phyloP scores from a whole-genome alignment of 2,888 invertebrate species.

The Petrophora chlorosata region DNA sequence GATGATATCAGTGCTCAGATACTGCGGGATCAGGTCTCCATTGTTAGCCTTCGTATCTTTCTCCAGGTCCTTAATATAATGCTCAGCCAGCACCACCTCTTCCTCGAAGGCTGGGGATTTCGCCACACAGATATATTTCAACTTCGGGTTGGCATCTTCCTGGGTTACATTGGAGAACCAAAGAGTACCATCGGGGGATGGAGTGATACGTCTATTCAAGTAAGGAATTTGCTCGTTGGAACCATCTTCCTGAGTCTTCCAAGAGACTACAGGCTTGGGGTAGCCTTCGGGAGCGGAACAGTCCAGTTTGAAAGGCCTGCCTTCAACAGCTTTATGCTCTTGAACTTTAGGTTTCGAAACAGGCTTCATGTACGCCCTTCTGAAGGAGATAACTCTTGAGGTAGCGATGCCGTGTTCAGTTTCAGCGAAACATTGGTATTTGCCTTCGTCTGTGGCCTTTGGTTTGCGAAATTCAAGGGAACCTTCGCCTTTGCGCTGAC shows the following conservation, averaged over 20 bases:
- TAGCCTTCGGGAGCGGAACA: constrained; percentile 60
- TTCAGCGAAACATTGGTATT: constrained; percentile 62
- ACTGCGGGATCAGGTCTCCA: constrained; percentile 58
- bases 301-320: constrained; percentile 59
- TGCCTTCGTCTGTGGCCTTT: constrained; percentile 54
- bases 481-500: constrained; percentile 53
- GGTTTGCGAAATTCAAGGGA: constrained; percentile 59
- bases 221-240: constrained; percentile 42
- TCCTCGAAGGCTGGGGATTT: constrained; percentile 53
- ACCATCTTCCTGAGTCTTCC: constrained; percentile 56
- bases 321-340: constrained; percentile 58
- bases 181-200: constrained; percentile 60
- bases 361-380: constrained; percentile 47
- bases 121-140: constrained; percentile 64
- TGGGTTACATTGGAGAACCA: constrained; percentile 64
- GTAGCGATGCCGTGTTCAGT: constrained; percentile 57
- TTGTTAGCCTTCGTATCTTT: constrained; percentile 45
- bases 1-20: constrained; percentile 55
- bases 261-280: constrained; percentile 61
- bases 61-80: constrained; percentile 52
- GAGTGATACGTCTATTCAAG: constrained; percentile 51
- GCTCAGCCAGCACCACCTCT: constrained; percentile 57
- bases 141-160: constrained; percentile 51
- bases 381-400: constrained; percentile 51
- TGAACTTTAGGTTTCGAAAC: constrained; percentile 42